phyloP scores from a whole-genome alignment of 2,888 invertebrate genomes.

The Melanargia galathea region DNA sequence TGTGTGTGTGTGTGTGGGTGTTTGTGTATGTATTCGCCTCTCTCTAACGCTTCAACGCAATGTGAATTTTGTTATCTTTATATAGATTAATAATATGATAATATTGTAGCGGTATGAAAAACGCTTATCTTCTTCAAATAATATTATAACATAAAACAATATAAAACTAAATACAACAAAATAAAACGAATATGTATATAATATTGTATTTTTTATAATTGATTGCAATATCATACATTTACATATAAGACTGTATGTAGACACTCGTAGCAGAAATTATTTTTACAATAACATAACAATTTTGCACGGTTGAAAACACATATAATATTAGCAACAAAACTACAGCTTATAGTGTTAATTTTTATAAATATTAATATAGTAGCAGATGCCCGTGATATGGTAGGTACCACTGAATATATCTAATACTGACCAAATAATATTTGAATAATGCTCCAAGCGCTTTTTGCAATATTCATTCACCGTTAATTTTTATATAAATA shows the following conservation, averaged over 20 bases:
- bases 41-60: too few species aligned
- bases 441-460: not conserved
- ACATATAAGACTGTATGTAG: constrained; percentile 60
- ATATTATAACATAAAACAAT: too few species aligned
- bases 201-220: constrained; percentile 68
- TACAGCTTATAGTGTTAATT: constrained; percentile 36
- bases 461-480: not conserved
- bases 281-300: constrained; percentile 34
- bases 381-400: not conserved
- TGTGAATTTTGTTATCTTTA: too few species aligned
- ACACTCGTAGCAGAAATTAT: constrained; percentile 38
- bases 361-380: not conserved
- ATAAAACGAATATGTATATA: constrained; percentile 48
- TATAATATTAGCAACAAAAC: constrained; percentile 42
- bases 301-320: constrained; percentile 33
- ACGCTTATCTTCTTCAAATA: too few species aligned
- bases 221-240: constrained; percentile 68
- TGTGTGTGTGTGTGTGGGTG: too few species aligned
- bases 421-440: not conserved
- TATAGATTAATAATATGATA: too few species aligned
- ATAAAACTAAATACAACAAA: too few species aligned
- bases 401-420: not conserved
- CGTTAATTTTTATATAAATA: not conserved
- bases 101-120: not conserved
- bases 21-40: too few species aligned